These are phyloP conservation scores for Calameuta filiformis DNA, from an alignment of 2,888 invertebrate genomes.

Conservation along the genomic window DNA sequence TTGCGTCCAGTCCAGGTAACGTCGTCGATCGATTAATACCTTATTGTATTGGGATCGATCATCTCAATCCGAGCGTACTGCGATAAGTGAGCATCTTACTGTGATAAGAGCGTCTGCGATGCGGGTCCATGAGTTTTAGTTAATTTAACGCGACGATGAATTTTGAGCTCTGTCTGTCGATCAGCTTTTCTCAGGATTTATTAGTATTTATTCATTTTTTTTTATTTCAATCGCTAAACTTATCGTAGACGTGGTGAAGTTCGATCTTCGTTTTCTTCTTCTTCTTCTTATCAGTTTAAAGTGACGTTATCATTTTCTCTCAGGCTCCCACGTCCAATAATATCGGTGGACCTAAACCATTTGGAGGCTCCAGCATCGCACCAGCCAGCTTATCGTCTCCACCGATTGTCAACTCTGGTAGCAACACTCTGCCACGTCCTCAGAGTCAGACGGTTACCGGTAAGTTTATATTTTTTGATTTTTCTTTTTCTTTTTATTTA, in stretches of 20 bases:
- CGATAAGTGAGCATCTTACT: slow-evolving; percentile 2
- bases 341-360: slow-evolving; percentile 59
- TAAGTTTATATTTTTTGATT: slow-evolving; percentile 41
- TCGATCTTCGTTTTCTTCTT: not conserved
- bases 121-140: not conserved
- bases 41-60: slow-evolving; percentile 1
- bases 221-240: not conserved
- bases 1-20: slow-evolving; percentile 63
- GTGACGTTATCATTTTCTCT: not conserved
- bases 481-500: not conserved
- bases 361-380: slow-evolving; percentile 53
- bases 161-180: not conserved
- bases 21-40: slow-evolving; percentile 47
- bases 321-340: slow-evolving; percentile 56
- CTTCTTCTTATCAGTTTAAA: not conserved
- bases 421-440: slow-evolving; percentile 56
- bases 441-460: slow-evolving; percentile 62
- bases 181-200: not conserved
- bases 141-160: not conserved
- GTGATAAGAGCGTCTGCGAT: not conserved
- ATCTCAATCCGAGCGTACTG: slow-evolving; percentile 13
- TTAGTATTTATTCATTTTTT: not conserved
- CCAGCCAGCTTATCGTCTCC: slow-evolving; percentile 50
- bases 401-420: slow-evolving; percentile 51
- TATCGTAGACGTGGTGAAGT: not conserved